Evolutionary conservation across 2,888 invertebrate species (phyloP).

Genomic region (Colostygia pectinataria): DNA sequence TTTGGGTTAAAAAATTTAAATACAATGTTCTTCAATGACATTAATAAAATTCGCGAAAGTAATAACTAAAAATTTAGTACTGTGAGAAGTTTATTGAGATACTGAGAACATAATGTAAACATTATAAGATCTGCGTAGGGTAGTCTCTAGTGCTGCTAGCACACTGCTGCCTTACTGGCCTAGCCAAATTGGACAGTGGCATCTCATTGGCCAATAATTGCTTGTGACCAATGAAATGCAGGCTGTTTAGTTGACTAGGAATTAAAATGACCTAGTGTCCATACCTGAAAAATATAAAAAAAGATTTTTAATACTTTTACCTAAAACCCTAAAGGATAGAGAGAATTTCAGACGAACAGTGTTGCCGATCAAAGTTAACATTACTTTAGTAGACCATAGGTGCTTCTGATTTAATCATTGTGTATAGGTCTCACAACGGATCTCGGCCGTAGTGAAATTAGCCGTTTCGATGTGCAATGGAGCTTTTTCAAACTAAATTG

Average conservation of each 20-base stretch:
- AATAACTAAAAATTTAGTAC: constrained; percentile 65
- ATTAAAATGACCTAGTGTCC: constrained; percentile 64
- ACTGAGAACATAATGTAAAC: constrained; percentile 70
- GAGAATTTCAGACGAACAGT: too few relatives aligned
- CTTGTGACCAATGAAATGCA: background rate
- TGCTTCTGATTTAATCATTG: too few relatives aligned
- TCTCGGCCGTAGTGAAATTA: too few relatives aligned
- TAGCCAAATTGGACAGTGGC: constrained; percentile 2
- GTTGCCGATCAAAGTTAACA: too few relatives aligned
- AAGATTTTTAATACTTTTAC: too few relatives aligned
- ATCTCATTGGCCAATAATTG: background rate
- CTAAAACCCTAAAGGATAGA: too few relatives aligned
- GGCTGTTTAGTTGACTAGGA: background rate
- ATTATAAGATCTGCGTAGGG: constrained; percentile 46
- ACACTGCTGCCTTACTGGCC: background rate
- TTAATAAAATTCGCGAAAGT: constrained; percentile 54
- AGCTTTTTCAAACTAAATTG: too few relatives aligned
- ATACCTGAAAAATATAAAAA: constrained; percentile 65
- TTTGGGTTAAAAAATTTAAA: constrained; percentile 44
- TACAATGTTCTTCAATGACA: constrained; percentile 42
- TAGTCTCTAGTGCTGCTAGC: constrained; percentile 5
- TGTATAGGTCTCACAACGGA: too few relatives aligned
- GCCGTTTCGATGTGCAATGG: too few relatives aligned
- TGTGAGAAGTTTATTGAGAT: constrained; percentile 67
- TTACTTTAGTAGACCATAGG: too few relatives aligned